These are phyloP conservation scores for Micronisus gabar DNA, from an alignment of 2,113 vertebrate genomes.

Conservation along the genomic window DNA sequence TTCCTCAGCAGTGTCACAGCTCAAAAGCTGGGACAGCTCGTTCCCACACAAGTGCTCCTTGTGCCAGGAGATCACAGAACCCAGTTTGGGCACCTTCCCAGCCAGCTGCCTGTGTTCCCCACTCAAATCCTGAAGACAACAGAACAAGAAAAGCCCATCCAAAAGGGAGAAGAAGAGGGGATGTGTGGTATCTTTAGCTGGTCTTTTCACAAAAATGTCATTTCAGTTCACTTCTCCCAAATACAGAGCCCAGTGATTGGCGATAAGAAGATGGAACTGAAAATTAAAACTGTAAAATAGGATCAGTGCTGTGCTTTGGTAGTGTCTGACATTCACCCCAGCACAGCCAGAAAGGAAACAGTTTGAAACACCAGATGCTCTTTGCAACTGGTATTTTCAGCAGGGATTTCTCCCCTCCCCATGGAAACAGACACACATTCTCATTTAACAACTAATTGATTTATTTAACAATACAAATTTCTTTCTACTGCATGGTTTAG, in stretches of 20 bases:
- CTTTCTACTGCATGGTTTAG: constrained; percentile 70
- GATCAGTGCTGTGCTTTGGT: not conserved
- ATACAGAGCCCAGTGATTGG: not conserved
- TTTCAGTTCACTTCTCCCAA: not conserved
- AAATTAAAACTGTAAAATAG: not conserved
- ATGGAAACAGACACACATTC: constrained; percentile 65
- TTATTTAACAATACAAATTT: constrained; percentile 77
- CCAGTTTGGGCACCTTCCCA: not conserved
- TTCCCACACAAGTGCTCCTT: not conserved
- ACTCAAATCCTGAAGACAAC: not conserved
- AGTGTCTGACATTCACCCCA: not conserved
- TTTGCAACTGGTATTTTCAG: not conserved
- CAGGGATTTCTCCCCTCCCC: not conserved
- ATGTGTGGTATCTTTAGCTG: not conserved
- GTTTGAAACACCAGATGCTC: not conserved
- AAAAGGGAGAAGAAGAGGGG: not conserved
- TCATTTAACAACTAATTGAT: constrained; percentile 73
- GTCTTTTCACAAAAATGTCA: not conserved
- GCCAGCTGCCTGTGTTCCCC: not conserved
- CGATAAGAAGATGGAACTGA: not conserved
- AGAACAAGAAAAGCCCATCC: not conserved
- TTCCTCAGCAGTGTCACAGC: not conserved
- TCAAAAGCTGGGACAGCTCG: not conserved
- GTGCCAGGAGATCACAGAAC: not conserved
- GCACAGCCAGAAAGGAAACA: not conserved